Percentiles rank a stretch among this genome's conserved stretches.
Evolutionary conservation across 2,888 invertebrate species (phyloP).

Genomic region (Athalia cordata): DNA sequence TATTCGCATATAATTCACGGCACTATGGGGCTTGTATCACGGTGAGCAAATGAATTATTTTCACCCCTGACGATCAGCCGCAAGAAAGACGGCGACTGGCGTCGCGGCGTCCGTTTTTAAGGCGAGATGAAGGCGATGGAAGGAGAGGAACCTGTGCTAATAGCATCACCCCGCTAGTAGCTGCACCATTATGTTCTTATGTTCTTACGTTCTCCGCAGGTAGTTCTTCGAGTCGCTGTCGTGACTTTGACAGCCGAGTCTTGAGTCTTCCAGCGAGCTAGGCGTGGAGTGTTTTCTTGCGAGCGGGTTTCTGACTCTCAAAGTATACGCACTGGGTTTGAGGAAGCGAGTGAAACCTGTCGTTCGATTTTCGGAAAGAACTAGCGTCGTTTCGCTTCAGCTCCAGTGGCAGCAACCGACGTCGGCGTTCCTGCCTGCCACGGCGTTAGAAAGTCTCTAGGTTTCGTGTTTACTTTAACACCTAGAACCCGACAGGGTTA

Average conservation of each 20-base stretch:
- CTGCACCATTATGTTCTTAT: too few species aligned
- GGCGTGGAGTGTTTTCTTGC: too few species aligned
- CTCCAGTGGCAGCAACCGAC: conserved; percentile 43
- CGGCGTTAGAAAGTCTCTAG: conserved; percentile 62
- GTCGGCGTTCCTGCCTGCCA: conserved; percentile 50
- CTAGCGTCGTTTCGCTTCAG: neutral
- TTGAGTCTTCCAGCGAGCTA: too few species aligned
- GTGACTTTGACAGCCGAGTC: too few species aligned
- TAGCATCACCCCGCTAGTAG: conserved; percentile 31
- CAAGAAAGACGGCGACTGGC: neutral
- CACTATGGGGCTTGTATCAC: neutral
- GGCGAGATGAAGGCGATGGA: conserved; percentile 18
- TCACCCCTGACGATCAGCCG: neutral
- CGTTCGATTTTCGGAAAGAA: conserved; percentile 11
- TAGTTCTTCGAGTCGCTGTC: too few species aligned
- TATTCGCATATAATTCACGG: conserved; percentile 25
- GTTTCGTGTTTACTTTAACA: conserved; percentile 63
- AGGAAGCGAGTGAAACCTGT: conserved; percentile 30
- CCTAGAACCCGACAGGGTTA: conserved; percentile 58
- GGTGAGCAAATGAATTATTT: conserved; percentile 13
- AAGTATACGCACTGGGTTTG: neutral
- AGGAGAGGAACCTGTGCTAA: conserved; percentile 25
- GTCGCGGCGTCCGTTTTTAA: neutral
- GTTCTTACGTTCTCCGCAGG: too few species aligned
- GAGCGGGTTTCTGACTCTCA: too few species aligned